These are phyloP conservation scores for Syrista parreyssii DNA, from an alignment of 2,888 invertebrate genomes.

Conservation along the genomic window DNA sequence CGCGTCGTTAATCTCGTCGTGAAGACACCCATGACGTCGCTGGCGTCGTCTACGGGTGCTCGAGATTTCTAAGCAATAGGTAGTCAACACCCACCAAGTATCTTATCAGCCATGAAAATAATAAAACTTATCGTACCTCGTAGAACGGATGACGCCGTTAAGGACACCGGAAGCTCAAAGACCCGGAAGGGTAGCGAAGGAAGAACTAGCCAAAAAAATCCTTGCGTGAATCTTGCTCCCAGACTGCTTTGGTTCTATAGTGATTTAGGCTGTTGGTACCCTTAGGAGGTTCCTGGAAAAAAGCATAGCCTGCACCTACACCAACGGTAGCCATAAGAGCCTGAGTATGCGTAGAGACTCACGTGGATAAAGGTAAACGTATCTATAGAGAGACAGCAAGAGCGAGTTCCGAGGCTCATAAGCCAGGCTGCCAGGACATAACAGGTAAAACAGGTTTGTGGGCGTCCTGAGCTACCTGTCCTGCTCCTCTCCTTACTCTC, in stretches of 20 bases:
- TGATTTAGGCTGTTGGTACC: neutral
- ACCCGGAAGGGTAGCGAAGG: neutral
- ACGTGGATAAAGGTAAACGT: neutral
- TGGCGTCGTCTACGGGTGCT: neutral
- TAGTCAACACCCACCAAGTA: neutral
- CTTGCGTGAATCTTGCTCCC: neutral
- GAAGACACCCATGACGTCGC: neutral
- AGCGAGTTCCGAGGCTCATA: constrained; percentile 31
- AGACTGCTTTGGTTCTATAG: neutral
- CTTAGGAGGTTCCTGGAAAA: neutral
- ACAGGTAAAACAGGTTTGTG: constrained; percentile 63
- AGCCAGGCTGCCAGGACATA: constrained; percentile 39
- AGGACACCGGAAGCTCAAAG: neutral
- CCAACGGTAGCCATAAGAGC: neutral
- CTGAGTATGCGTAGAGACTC: neutral
- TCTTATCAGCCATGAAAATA: neutral
- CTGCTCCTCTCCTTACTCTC: constrained; percentile 38
- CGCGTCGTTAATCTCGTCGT: neutral
- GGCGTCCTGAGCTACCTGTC: constrained; percentile 58
- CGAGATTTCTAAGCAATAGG: neutral
- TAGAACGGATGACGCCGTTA: neutral
- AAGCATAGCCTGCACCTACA: neutral
- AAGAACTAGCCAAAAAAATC: neutral
- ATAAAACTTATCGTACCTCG: neutral
- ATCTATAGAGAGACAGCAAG: constrained; percentile 11